Conservation (phyloP, 2,888 invertebrate genomes). For the Phaonia tiefii region DNA sequence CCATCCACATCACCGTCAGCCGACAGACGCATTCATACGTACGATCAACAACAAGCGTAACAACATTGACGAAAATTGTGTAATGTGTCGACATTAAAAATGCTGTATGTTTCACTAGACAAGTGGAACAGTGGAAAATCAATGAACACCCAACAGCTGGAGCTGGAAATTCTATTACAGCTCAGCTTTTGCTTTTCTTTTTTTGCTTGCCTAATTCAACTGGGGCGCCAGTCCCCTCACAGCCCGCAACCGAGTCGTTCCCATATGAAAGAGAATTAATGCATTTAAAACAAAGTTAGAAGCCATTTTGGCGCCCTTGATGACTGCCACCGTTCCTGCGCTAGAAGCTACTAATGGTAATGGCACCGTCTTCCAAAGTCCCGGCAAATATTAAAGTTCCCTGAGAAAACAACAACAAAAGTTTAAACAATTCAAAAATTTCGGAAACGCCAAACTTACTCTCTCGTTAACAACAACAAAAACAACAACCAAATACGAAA, state of each 20-base stretch:
- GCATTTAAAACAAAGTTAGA: conserved; percentile 67
- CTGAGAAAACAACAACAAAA: neutral
- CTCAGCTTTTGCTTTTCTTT: too few relatives aligned
- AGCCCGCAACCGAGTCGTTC: neutral
- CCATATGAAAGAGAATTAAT: conserved; percentile 61
- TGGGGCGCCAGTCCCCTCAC: too few relatives aligned
- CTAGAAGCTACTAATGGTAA: too few relatives aligned
- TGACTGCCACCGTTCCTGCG: conserved; percentile 54
- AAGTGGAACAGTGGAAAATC: conserved; percentile 59
- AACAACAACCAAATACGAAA: neutral
- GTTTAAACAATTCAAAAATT: conserved; percentile 5
- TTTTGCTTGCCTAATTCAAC: conserved; percentile 31
- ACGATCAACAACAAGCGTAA: neutral
- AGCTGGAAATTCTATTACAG: conserved; percentile 48
- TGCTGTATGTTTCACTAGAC: conserved; percentile 48
- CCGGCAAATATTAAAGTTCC: neutral
- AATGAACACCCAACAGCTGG: conserved; percentile 61
- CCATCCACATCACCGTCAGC: conserved; percentile 13
- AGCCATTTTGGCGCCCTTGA: conserved; percentile 66
- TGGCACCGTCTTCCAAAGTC: conserved; percentile 1
- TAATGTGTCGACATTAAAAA: conserved; percentile 59
- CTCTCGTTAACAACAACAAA: neutral
- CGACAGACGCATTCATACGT: conserved; percentile 16
- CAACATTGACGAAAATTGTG: conserved; percentile 20
- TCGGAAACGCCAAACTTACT: neutral